Percentiles rank a stretch among this genome's conserved stretches.
Conservation (phyloP, 2,888 invertebrate genomes). For the Eumacrocentrus americanus region DNA sequence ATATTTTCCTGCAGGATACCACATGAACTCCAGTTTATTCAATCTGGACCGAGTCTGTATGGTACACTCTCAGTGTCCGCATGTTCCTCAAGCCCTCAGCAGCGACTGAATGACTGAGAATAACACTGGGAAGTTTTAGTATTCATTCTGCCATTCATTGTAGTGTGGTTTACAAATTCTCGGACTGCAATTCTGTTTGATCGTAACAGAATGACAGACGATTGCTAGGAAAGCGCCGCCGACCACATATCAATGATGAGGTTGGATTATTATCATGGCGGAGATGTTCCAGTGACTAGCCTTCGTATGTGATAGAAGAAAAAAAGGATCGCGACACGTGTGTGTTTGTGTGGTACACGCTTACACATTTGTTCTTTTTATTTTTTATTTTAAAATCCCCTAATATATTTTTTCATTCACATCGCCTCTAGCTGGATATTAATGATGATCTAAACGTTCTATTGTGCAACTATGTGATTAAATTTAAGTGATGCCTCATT, state of each 20-base stretch:
- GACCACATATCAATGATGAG: constrained; percentile 55
- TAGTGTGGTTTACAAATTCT: constrained; percentile 65
- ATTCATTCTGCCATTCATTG: constrained; percentile 63
- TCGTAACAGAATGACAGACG: constrained; percentile 44
- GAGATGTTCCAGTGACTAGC: constrained; percentile 50
- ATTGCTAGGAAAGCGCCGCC: constrained; percentile 56
- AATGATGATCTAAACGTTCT: neutral
- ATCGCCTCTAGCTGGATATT: neutral
- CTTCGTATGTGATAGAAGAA: too few species aligned
- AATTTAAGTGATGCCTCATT: too few species aligned
- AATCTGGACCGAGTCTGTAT: constrained; percentile 89
- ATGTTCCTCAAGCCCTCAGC: constrained; percentile 79
- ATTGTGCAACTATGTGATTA: neutral
- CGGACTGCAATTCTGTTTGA: constrained; percentile 63
- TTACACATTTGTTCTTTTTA: constrained; percentile 43
- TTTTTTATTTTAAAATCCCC: constrained; percentile 2
- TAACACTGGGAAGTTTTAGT: constrained; percentile 65
- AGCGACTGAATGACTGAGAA: constrained; percentile 64
- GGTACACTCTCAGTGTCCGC: constrained; percentile 75
- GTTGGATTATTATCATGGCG: constrained; percentile 46
- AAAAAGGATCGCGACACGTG: constrained; percentile 30
- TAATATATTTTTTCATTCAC: neutral
- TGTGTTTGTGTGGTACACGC: constrained; percentile 54
- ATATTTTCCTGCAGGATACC: constrained; percentile 67
- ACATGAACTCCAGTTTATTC: constrained; percentile 79